Percentiles rank a stretch among this genome's conserved stretches.
phyloP scores from a whole-genome alignment of 2,113 vertebrate genomes.

The Oenanthe oenanthe region DNA sequence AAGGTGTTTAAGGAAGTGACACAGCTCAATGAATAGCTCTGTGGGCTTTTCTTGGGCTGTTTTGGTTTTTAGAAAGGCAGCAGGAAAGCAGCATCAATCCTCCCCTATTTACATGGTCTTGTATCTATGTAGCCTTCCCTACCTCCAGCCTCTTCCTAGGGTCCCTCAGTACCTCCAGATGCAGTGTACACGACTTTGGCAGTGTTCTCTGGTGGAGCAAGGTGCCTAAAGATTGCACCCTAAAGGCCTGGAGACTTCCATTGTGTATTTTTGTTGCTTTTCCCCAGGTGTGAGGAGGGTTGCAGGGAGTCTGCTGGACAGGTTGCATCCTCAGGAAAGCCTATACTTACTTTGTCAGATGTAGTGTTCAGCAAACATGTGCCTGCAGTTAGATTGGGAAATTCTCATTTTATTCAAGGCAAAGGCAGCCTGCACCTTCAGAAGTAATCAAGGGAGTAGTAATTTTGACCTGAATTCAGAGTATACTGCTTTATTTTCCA shows the following conservation, averaged over 20 bases:
- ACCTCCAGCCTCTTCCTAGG: neutral
- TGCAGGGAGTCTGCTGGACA: neutral
- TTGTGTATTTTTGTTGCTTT: neutral
- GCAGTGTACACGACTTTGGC: rapidly evolving
- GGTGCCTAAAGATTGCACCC: neutral
- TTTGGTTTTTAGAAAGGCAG: neutral
- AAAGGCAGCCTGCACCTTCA: neutral
- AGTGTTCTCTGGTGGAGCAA: neutral
- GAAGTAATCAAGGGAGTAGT: neutral
- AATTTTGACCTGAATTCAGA: neutral
- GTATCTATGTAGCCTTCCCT: rapidly evolving
- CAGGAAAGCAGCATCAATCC: neutral
- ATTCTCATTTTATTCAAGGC: neutral
- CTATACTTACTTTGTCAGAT: neutral
- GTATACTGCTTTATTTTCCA: neutral
- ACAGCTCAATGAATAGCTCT: neutral
- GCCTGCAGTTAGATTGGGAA: neutral
- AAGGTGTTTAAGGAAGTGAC: neutral
- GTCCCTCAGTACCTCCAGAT: neutral
- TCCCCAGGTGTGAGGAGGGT: rapidly evolving
- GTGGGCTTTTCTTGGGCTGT: neutral
- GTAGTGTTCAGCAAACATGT: neutral
- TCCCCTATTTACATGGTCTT: rapidly evolving
- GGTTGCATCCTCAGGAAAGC: neutral
- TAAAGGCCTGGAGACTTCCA: neutral